Conservation (phyloP, 2,113 vertebrate species). For the human (Homo sapiens) region GRCh38 chr3:33707001-33707500, state of each 20-base stretch:
- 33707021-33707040: background rate
- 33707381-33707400: background rate
- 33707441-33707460: background rate
- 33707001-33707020: background rate
- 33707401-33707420: background rate
- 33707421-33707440: background rate
- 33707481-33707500: background rate
- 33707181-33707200: background rate
- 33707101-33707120: background rate
- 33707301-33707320: background rate
- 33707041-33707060: background rate
- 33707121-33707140: background rate
- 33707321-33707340: background rate
- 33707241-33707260: background rate
- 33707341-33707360: background rate
- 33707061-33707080: background rate
- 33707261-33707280: background rate
- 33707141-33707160: background rate
- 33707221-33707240: background rate
- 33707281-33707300: background rate
- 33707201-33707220: background rate
- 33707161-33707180: background rate
- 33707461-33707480: background rate
- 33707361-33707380: conserved; percentile 4
- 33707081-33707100: background rate